Evolutionary conservation across 2,888 invertebrate genomes (phyloP).

Genomic region (Plagodis pulveraria): DNA sequence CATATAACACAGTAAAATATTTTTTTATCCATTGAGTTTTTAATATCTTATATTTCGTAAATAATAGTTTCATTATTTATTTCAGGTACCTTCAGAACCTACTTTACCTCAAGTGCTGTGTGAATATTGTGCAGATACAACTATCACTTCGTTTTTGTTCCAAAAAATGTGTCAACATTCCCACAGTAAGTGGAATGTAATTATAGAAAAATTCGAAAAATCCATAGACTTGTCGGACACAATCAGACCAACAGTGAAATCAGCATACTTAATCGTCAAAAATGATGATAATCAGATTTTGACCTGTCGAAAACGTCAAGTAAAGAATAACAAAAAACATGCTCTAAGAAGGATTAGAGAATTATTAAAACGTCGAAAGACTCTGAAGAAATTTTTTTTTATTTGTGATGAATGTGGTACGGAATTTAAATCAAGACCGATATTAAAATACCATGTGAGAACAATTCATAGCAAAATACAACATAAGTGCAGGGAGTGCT

Average conservation of each 20-base stretch:
- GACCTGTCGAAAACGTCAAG: slow-evolving; percentile 52
- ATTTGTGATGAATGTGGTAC: slow-evolving; percentile 64
- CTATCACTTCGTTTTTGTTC: slow-evolving; percentile 60
- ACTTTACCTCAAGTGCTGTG: slow-evolving; percentile 64
- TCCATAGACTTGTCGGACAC: slow-evolving; percentile 47
- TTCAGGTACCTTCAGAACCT: slow-evolving; percentile 55
- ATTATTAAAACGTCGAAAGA: slow-evolving; percentile 46
- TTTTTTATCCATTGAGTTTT: no score
- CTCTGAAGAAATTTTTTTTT: slow-evolving; percentile 36
- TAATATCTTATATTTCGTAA: neutral
- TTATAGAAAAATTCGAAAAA: slow-evolving; percentile 45
- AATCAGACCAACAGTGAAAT: slow-evolving; percentile 45
- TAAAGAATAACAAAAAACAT: slow-evolving; percentile 45
- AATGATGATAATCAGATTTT: slow-evolving; percentile 53
- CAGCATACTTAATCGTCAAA: slow-evolving; percentile 57
- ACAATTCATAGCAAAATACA: slow-evolving; percentile 46
- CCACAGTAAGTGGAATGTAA: slow-evolving; percentile 53
- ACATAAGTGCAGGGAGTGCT: slow-evolving; percentile 58
- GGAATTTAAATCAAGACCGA: slow-evolving; percentile 45
- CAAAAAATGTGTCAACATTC: slow-evolving; percentile 58
- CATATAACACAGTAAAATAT: no score
- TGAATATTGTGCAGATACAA: slow-evolving; percentile 51
- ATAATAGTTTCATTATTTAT: slow-evolving; percentile 17
- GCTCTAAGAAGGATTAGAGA: slow-evolving; percentile 57
- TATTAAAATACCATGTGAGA: slow-evolving; percentile 55